Conservation (phyloP, 1,140 invertebrate species). For the Melanaphis sacchari region DNA sequence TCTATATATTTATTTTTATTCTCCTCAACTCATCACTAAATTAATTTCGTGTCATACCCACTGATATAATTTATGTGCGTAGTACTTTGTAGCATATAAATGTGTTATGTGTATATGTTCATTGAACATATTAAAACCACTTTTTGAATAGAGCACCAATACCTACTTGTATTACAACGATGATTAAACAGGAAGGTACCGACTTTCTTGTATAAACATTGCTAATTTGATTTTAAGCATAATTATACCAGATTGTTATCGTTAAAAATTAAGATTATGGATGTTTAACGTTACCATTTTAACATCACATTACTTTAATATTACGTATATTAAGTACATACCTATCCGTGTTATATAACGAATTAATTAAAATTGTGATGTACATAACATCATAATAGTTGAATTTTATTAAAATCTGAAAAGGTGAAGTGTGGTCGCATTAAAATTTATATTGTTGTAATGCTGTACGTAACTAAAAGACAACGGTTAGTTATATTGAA, state of each 20-base stretch:
- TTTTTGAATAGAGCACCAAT: not conserved
- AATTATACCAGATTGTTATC: not conserved
- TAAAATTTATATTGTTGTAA: not conserved
- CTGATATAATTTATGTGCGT: not conserved
- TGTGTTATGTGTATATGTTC: no score
- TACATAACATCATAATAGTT: not conserved
- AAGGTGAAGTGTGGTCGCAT: not conserved
- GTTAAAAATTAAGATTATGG: slow-evolving; percentile 21
- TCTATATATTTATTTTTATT: slow-evolving; percentile 1
- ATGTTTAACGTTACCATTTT: not conserved
- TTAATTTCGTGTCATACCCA: not conserved
- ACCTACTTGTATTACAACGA: not conserved
- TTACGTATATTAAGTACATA: not conserved
- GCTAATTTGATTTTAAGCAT: slow-evolving; percentile 10
- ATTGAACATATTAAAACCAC: not conserved
- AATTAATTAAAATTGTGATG: not conserved
- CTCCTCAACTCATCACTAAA: not conserved
- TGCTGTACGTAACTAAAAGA: not conserved
- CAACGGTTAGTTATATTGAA: not conserved
- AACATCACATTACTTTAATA: not conserved
- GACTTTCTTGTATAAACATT: not conserved
- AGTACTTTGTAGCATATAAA: not conserved
- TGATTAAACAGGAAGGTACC: not conserved
- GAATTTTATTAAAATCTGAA: not conserved
- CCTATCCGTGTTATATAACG: not conserved